These are phyloP conservation scores for Etia nguti DNA, from an alignment of 2,113 vertebrate genomes.

Conservation along the genomic window DNA sequence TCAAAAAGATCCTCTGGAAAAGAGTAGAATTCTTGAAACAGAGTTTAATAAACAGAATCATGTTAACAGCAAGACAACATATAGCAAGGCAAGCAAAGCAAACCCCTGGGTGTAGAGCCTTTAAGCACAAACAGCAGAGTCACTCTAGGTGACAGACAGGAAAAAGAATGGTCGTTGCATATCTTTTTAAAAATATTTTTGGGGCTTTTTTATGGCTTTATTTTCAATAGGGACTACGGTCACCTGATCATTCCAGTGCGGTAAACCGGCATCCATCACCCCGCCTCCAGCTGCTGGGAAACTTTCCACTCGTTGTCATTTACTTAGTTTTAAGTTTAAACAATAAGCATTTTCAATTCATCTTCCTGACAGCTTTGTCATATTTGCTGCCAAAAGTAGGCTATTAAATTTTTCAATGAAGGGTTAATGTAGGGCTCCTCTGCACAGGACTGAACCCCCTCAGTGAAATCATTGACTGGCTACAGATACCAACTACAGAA, in stretches of 20 bases:
- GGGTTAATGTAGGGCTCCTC: not conserved
- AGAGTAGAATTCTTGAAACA: not conserved
- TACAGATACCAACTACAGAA: not conserved
- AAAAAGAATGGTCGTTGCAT: not conserved
- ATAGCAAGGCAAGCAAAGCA: not conserved
- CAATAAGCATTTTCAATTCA: not conserved
- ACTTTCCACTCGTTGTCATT: not conserved
- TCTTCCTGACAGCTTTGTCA: not conserved
- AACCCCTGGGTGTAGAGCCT: not conserved
- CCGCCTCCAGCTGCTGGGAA: not conserved
- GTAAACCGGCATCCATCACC: too few species aligned
- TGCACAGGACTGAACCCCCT: not conserved
- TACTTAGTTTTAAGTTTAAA: not conserved
- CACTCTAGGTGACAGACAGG: not conserved
- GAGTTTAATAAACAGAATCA: not conserved
- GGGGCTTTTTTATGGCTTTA: not conserved
- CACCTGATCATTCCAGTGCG: not conserved
- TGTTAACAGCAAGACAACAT: not conserved
- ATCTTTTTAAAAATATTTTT: not conserved
- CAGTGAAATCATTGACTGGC: not conserved
- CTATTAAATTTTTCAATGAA: not conserved
- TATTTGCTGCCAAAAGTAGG: not conserved
- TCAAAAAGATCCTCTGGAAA: not conserved
- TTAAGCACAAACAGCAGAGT: not conserved
- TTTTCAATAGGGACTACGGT: accelerated